Evolutionary conservation across 2,888 invertebrate genomes (phyloP), one percentile per base, ranked within the genome.

Genomic region (Oscheius sp.): DNA sequence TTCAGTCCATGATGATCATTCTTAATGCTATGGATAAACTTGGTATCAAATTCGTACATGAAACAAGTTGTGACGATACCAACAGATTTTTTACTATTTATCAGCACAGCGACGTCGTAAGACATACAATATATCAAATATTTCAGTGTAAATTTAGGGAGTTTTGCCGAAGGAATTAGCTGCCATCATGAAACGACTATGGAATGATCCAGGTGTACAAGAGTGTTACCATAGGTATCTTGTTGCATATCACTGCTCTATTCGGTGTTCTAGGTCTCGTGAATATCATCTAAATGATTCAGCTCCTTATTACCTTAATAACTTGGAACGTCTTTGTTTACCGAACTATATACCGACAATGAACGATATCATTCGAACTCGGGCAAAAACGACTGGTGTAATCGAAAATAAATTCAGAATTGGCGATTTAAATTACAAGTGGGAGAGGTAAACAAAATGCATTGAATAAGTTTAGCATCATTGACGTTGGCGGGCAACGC

Each of bases 221-320:
- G 68, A 73, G 27, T 68, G 69, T 2, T 41, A 74, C 29, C 61
- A 63, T n/a, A 69, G 75, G 69, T 70, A 46, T 21, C 0, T 35
- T 35, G 27, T 29, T 6, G 61, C 35, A n/a, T 41, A 41, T 27
- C 27, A n/a, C n/a, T n/a, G n/a, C n/a, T n/a, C n/a, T n/a, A n/a
- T 61, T n/a, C 45, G 66, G 49, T 45, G 6, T 69, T 64, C 1
- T 23, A 72, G 76, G 53, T 63, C 75, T n/a, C 68, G 71, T 21
- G 77, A 77, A 46, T 75, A 73, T 35, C 72, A 75, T n/a, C 64
- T 77, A 21, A 77, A 77, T 49, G 77, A 77, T 27, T 77, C 77
- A 29, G 75, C 77, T 16, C 55, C 52, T n/a, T 77, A 77, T 64
- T 77, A 73, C 59, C 45, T 77, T 53, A 69, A 59, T 45, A 75